A percentile compares a stretch with the other conserved stretches of the same genome.
Conservation (phyloP, 2,888 invertebrate species). For the Hypomecis atomaria region DNA sequence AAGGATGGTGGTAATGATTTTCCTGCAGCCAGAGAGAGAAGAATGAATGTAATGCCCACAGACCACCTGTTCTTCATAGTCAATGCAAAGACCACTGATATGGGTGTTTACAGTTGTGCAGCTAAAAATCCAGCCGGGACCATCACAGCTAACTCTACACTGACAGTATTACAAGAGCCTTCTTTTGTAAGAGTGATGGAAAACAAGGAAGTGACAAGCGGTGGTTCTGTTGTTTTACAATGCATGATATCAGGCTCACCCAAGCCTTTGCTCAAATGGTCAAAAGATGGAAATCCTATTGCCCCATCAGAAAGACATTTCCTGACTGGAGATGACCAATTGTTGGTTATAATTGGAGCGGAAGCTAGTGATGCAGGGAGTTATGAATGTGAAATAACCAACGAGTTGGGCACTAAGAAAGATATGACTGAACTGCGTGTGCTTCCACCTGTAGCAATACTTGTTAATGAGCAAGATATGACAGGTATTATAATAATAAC, state of each 20-base stretch:
- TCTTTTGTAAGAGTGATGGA: constrained; percentile 94
- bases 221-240: constrained; percentile 93
- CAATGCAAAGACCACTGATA: constrained; percentile 94
- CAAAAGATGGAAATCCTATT: constrained; percentile 91
- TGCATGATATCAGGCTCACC: constrained; percentile 95
- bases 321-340: constrained; percentile 93
- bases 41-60: constrained; percentile 96
- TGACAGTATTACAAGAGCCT: constrained; percentile 94
- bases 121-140: constrained; percentile 96
- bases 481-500: constrained; percentile 95
- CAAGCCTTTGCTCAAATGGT: constrained; percentile 92
- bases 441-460: constrained; percentile 84
- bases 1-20: constrained; percentile 97
- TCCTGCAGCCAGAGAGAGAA: constrained; percentile 96
- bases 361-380: constrained; percentile 91
- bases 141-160: constrained; percentile 93
- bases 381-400: constrained; percentile 96
- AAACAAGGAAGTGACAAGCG: constrained; percentile 92
- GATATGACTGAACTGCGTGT: constrained; percentile 90
- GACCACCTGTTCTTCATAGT: constrained; percentile 97
- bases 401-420: constrained; percentile 91
- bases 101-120: constrained; percentile 96
- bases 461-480: constrained; percentile 89
- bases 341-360: constrained; percentile 94
- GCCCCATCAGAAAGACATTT: constrained; percentile 92